Base-by-base conservation (phyloP, 2,888 invertebrate genomes). In the Stramonita haemastoma region DNA sequence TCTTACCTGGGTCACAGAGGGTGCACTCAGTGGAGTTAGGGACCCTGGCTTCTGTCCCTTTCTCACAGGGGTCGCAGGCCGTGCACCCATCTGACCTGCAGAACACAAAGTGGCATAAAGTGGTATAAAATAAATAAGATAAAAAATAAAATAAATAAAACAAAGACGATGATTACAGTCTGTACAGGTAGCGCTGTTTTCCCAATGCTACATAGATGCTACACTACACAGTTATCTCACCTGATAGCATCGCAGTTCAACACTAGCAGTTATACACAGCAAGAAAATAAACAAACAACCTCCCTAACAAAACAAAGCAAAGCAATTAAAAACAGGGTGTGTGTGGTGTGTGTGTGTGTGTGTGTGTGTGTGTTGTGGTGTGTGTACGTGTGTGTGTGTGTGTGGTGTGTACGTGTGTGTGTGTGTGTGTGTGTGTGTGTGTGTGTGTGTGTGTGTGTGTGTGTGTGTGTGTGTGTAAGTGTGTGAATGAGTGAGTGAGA, bases 1-100 rank as follows among this genome's bases (percentile, higher is more conserved):
- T n/a, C 56, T 60, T 57, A 86, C 86, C 86, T 86, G 86, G 86
- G 60, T 86, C 60, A 60, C 86, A 86, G 26, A 32, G 60, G 60
- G 86, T 60, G n/a, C 86, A 86, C 32, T 86, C 60, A 1, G n/a
- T 56, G 29, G n/a, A 15, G 15, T 60, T 60, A 11, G 34, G 86
- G 15, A 6, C 32, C 32, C 32, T 46, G 15, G 79, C 79, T 57
- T 87, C 87, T 32, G n/a, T 19, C 19, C 87, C 87, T 17, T 56
- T 57, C 17, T 26, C 46, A 87, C 87, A 87, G 5, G n/a, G 36
- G 57, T 56, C 19, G 29, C 87, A 87, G 22, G 57, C 32, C 5
- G 19, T 29, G 56, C 87, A 87, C 26, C 46, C 87, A 8, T 87
- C 87, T 15, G 73, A 56, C 56, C 87, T 87, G 87, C 17, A 32